A percentile compares a stretch with the other conserved stretches of the same genome.
These are phyloP conservation scores for Eupeodes luniger DNA, from an alignment of 2,888 invertebrate species.

Conservation along the genomic window DNA sequence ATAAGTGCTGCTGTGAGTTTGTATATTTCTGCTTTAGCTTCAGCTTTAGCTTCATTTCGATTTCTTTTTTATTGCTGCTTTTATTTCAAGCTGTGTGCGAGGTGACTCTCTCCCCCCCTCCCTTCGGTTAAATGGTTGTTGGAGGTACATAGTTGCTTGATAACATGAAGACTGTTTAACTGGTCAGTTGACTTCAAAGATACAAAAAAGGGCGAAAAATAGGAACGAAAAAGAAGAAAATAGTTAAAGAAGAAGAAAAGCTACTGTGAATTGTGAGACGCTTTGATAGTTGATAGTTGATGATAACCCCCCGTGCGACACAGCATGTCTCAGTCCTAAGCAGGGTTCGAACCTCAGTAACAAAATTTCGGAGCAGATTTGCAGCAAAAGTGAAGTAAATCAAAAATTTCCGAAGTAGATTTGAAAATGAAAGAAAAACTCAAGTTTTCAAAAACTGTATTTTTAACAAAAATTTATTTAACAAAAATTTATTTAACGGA, in stretches of 20 bases:
- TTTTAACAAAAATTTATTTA: too few relatives aligned
- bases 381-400: too few relatives aligned
- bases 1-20: slow-evolving; percentile 17
- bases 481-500: too few relatives aligned
- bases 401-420: too few relatives aligned
- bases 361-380: too few relatives aligned
- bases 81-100: slow-evolving; percentile 4
- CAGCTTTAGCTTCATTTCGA: slow-evolving; percentile 54
- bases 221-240: slow-evolving; percentile 2
- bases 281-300: slow-evolving; percentile 45
- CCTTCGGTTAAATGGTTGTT: slow-evolving; percentile 7
- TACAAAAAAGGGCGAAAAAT: slow-evolving; percentile 51
- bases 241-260: slow-evolving; percentile 17
- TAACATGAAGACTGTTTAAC: slow-evolving; percentile 67
- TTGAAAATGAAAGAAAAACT: too few relatives aligned
- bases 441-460: too few relatives aligned
- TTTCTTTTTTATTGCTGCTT: slow-evolving; percentile 61
- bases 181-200: slow-evolving; percentile 70
- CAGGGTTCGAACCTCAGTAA: too few relatives aligned
- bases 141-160: slow-evolving; percentile 50
- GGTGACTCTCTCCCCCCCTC: not conserved
- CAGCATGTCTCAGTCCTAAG: slow-evolving; percentile 25
- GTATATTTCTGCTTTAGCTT: too few relatives aligned
- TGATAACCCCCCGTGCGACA: slow-evolving; percentile 60
- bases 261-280: slow-evolving; percentile 52